Evolutionary conservation across 2,797 vertebrate genomes (phyloP).

Genomic region (Discoglossus pictus): DNA sequence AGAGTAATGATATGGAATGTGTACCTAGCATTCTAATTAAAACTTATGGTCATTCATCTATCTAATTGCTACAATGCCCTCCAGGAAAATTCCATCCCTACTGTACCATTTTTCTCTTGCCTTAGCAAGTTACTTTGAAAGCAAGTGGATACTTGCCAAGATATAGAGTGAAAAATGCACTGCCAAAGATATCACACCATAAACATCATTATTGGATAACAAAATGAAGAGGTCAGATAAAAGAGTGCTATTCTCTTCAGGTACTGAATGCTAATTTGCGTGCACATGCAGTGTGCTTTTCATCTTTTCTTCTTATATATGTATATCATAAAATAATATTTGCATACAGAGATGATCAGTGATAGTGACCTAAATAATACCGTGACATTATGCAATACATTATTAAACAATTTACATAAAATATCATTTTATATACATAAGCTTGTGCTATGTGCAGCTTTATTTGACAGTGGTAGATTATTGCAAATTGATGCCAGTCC

Average conservation of each 20-base stretch:
- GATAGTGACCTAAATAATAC: not conserved
- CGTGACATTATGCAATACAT: not conserved
- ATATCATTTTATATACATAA: too few species aligned
- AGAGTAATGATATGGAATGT: constrained; percentile 79
- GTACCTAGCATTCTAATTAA: constrained; percentile 91
- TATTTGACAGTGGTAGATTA: too few species aligned
- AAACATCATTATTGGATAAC: constrained; percentile 62
- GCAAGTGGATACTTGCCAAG: constrained; percentile 69
- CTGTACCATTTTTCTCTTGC: constrained; percentile 74
- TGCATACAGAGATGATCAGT: not conserved
- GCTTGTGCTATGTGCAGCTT: too few species aligned
- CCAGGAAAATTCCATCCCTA: constrained; percentile 84
- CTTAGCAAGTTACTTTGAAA: constrained; percentile 72
- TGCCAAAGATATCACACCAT: constrained; percentile 60
- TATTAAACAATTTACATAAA: not conserved
- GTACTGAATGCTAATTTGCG: constrained; percentile 24
- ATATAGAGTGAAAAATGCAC: constrained; percentile 67
- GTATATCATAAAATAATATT: not conserved
- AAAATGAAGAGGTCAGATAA: constrained; percentile 64
- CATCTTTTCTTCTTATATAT: not conserved
- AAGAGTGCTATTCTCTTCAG: constrained; percentile 56
- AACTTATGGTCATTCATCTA: constrained; percentile 86
- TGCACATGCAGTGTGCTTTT: not conserved
- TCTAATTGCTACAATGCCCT: constrained; percentile 89
- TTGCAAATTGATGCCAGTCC: too few species aligned